These are phyloP conservation scores for Clarias gariepinus DNA, from an alignment of 2,113 vertebrate genomes.

Conservation along the genomic window DNA sequence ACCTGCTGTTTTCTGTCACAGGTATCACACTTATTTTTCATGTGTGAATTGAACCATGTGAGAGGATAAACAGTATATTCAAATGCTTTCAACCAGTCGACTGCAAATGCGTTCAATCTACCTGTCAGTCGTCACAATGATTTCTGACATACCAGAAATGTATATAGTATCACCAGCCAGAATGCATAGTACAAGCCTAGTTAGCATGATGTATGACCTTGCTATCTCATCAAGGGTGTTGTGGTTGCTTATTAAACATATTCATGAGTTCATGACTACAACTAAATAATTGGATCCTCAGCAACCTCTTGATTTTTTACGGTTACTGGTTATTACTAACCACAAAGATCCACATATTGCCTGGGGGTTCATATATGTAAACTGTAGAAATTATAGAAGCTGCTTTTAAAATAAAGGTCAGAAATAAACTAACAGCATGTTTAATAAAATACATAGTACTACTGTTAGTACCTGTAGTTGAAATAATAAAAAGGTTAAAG, in stretches of 20 bases:
- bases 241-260: neutral
- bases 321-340: neutral
- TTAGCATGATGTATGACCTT: neutral
- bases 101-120: neutral
- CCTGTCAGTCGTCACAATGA: neutral
- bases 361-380: neutral
- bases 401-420: neutral
- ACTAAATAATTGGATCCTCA: neutral
- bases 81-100: neutral
- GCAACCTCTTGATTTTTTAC: neutral
- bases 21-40: neutral
- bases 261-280: neutral
- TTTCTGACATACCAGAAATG: neutral
- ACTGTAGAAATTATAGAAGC: neutral
- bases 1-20: neutral
- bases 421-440: neutral
- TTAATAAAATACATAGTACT: too few relatives aligned
- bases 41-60: neutral
- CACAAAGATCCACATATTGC: neutral
- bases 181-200: neutral
- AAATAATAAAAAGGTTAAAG: too few relatives aligned
- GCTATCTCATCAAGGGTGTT: neutral
- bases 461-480: too few relatives aligned
- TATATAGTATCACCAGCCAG: neutral
- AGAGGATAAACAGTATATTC: neutral